These are phyloP conservation scores for Ceratosolen solmsi DNA, from an alignment of 1,140 invertebrate species.

Conservation along the genomic window DNA sequence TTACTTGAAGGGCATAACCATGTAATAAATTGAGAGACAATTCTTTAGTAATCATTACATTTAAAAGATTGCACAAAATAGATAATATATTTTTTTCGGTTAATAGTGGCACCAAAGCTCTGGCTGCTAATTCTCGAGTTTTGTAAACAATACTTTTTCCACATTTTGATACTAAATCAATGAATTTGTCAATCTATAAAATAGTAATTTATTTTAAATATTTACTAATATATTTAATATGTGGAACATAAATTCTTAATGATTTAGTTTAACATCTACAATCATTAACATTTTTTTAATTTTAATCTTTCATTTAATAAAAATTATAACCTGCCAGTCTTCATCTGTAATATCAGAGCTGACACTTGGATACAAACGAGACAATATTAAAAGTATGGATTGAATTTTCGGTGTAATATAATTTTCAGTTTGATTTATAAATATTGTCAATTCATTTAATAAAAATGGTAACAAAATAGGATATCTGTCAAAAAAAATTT, in stretches of 20 bases:
- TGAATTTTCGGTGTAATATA: slow-evolving; percentile 77
- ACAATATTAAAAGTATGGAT: slow-evolving; percentile 85
- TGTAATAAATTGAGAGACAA: slow-evolving; percentile 66
- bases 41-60: slow-evolving; percentile 53
- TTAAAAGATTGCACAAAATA: slow-evolving; percentile 63
- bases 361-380: slow-evolving; percentile 82
- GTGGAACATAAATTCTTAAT: neutral
- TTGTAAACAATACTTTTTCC: slow-evolving; percentile 76
- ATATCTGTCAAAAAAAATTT: slow-evolving; percentile 90
- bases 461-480: slow-evolving; percentile 87
- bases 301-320: neutral
- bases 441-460: slow-evolving; percentile 76
- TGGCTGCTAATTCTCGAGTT: slow-evolving; percentile 79
- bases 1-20: slow-evolving; percentile 70
- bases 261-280: neutral
- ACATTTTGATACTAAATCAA: slow-evolving; percentile 62
- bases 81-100: slow-evolving; percentile 61
- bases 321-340: slow-evolving; percentile 76
- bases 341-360: slow-evolving; percentile 79
- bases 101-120: slow-evolving; percentile 79
- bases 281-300: neutral
- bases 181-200: slow-evolving; percentile 44
- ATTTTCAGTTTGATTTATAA: slow-evolving; percentile 68
- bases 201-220: slow-evolving; percentile 9
- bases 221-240: slow-evolving; percentile 1